Evolutionary conservation across 2,888 invertebrate species (phyloP).

Genomic region (Nemoura dubitans): DNA sequence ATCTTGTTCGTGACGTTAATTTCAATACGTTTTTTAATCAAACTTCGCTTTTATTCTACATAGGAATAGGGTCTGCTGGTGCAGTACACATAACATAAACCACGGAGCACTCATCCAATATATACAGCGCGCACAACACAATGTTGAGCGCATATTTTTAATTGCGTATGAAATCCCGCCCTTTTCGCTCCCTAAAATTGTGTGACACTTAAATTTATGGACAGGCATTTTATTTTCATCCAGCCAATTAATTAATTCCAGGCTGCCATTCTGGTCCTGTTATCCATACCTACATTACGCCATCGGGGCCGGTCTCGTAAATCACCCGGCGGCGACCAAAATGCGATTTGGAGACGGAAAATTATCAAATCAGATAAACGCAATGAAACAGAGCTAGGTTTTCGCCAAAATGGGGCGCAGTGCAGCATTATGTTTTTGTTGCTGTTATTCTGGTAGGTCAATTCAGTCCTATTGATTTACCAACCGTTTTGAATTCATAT

Average conservation of each 20-base stretch:
- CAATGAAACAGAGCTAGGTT: background rate
- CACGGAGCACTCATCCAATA: background rate
- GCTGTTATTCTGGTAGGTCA: no score
- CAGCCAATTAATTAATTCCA: conserved; percentile 48
- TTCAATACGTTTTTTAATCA: background rate
- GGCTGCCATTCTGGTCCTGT: conserved; percentile 46
- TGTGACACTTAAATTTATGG: conserved; percentile 45
- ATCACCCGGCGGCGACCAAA: background rate
- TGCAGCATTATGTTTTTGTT: no score
- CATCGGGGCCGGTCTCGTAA: background rate
- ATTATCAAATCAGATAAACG: conserved; percentile 12
- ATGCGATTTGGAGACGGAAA: background rate
- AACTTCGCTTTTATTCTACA: background rate
- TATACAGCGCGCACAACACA: background rate
- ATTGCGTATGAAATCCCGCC: conserved; percentile 8
- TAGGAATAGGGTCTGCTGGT: background rate
- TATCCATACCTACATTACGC: conserved; percentile 36
- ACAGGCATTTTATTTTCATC: conserved; percentile 48
- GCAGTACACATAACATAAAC: no score
- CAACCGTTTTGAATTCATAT: no score
- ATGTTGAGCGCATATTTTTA: background rate
- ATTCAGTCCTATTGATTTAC: no score
- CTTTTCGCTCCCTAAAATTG: conserved; percentile 41
- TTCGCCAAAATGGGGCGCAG: background rate
- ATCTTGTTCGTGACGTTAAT: background rate